Evolutionary conservation across 2,888 invertebrate species (phyloP).

Genomic region (Calameuta filiformis): DNA sequence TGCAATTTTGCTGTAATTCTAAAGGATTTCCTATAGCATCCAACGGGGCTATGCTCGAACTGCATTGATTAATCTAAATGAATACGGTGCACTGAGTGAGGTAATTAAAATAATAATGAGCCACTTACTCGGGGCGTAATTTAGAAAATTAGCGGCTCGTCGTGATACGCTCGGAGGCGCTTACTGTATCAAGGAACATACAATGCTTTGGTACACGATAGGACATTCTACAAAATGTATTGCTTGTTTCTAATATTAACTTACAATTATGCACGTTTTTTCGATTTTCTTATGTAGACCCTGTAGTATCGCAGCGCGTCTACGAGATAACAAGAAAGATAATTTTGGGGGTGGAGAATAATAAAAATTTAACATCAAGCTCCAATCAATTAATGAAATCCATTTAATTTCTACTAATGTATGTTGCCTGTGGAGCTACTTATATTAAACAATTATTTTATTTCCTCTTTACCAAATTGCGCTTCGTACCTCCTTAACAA

Average conservation of each 20-base stretch:
- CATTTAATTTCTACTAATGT: background rate
- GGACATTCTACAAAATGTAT: background rate
- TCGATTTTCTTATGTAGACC: background rate
- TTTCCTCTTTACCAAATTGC: background rate
- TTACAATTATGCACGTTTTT: background rate
- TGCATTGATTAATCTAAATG: background rate
- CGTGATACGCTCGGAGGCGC: conserved; percentile 3
- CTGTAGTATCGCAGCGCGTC: background rate
- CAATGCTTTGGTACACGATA: background rate
- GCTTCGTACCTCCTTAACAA: no score
- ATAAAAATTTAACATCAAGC: background rate
- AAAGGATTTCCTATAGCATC: background rate
- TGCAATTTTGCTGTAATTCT: background rate
- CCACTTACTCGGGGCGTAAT: background rate
- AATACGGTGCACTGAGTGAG: background rate
- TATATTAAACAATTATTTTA: background rate
- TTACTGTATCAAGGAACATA: background rate
- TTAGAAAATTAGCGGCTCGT: conserved; percentile 2
- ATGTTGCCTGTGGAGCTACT: background rate
- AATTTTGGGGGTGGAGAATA: background rate
- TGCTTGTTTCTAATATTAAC: background rate
- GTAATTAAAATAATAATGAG: conserved; percentile 4
- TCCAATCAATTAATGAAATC: background rate
- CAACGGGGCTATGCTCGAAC: background rate
- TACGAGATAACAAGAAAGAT: background rate